Evolutionary conservation across 2,113 vertebrate genomes (phyloP).

Genomic region (Xiphias gladius): DNA sequence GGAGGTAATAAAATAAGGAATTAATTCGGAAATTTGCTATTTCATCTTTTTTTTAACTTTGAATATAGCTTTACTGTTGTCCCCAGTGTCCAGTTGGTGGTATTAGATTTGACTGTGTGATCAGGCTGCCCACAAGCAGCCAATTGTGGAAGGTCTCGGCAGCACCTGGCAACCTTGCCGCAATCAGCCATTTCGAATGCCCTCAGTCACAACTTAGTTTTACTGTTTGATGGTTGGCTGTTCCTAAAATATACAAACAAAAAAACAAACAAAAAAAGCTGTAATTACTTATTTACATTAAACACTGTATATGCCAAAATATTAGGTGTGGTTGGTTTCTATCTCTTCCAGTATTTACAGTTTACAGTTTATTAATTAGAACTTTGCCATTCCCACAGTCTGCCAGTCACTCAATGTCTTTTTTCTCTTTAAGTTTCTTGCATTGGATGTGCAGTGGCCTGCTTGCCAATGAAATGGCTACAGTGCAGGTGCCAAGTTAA

Average conservation of each 20-base stretch:
- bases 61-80: not conserved
- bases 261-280: too few species aligned
- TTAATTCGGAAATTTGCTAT: too few species aligned
- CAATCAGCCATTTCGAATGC: not conserved
- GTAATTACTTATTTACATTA: too few species aligned
- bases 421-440: not conserved
- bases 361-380: too few species aligned
- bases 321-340: too few species aligned
- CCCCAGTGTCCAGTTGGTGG: not conserved
- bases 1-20: too few species aligned
- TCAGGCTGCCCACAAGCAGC: not conserved
- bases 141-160: constrained; percentile 17
- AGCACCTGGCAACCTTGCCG: not conserved
- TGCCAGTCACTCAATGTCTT: too few species aligned
- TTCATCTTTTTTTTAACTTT: not conserved
- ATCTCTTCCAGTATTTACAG: too few species aligned
- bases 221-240: not conserved
- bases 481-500: too few species aligned
- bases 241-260: too few species aligned
- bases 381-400: too few species aligned
- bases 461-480: not conserved
- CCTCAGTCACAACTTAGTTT: constrained; percentile 19
- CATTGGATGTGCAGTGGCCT: not conserved
- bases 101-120: not conserved
- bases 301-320: too few species aligned